These are phyloP conservation scores for Pollenia labialis DNA, from an alignment of 2,888 invertebrate genomes.

Conservation along the genomic window DNA sequence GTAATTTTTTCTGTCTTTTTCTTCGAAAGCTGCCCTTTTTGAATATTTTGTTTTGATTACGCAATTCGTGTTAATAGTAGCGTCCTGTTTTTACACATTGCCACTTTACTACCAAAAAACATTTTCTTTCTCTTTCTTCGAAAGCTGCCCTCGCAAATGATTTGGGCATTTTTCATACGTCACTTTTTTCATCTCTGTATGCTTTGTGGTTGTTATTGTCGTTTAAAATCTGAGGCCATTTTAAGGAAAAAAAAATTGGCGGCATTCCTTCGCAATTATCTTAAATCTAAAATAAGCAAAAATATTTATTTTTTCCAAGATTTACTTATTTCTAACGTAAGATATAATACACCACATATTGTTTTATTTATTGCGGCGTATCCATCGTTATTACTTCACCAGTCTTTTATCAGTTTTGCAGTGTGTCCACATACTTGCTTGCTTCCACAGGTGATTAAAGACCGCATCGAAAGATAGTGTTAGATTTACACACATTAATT, in stretches of 20 bases:
- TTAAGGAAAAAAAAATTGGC: background rate
- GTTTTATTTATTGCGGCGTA: constrained; percentile 41
- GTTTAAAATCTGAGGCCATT: no score
- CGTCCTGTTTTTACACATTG: no score
- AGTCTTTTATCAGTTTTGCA: constrained; percentile 19
- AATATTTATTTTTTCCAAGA: constrained; percentile 5
- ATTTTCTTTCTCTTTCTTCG: no score
- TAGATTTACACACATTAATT: constrained; percentile 49
- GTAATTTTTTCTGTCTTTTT: no score
- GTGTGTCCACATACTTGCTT: constrained; percentile 2
- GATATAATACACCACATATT: constrained; percentile 36
- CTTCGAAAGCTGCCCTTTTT: no score
- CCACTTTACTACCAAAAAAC: no score
- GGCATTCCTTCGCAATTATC: constrained; percentile 47
- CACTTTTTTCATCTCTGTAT: no score
- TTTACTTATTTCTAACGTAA: constrained; percentile 58
- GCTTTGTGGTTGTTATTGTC: no score
- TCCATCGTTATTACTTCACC: constrained; percentile 20
- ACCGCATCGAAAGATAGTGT: constrained; percentile 36
- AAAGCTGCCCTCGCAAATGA: no score
- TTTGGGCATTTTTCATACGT: no score
- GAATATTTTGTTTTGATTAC: no score
- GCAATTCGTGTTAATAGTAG: no score
- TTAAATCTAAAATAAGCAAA: constrained; percentile 40
- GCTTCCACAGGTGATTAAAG: constrained; percentile 34